Conservation (phyloP, 2,797 vertebrate genomes). For the Rousettus madagascariensis region DNA sequence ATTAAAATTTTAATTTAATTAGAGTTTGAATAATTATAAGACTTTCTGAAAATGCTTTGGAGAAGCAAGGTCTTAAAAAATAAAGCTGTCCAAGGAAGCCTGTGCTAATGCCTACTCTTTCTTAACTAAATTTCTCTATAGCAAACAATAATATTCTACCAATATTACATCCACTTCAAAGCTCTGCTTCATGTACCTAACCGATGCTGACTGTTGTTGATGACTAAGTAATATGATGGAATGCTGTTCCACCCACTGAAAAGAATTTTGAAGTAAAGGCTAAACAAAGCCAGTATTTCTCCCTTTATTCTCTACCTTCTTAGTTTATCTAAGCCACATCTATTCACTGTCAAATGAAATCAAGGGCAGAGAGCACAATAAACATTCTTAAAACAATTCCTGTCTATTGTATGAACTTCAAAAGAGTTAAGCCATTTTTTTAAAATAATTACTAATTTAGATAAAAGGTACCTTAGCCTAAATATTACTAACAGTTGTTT, state of each 20-base stretch:
- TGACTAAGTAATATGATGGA: not conserved
- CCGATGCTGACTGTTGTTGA: not conserved
- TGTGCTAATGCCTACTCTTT: not conserved
- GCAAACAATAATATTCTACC: slow-evolving; percentile 33
- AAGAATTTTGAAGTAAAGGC: slow-evolving; percentile 45
- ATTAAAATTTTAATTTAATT: slow-evolving; percentile 47
- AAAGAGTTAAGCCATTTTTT: slow-evolving; percentile 21
- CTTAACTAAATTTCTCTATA: slow-evolving; percentile 21
- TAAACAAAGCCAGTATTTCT: slow-evolving; percentile 40
- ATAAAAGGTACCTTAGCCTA: slow-evolving; percentile 17
- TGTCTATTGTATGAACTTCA: not conserved
- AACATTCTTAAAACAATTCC: slow-evolving; percentile 29
- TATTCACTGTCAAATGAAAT: slow-evolving; percentile 24
- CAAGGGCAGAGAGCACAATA: slow-evolving; percentile 24
- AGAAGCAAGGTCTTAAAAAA: slow-evolving; percentile 38
- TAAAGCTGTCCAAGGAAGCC: slow-evolving; percentile 35
- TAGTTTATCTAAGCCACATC: not conserved
- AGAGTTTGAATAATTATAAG: slow-evolving; percentile 47
- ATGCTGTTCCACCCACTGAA: not conserved
- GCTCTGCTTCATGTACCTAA: not conserved
- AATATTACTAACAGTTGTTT: slow-evolving; percentile 17
- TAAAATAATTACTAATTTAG: slow-evolving; percentile 24
- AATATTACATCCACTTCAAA: not conserved
- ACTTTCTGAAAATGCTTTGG: slow-evolving; percentile 30
- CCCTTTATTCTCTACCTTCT: not conserved